phyloP scores from a whole-genome alignment of 2,113 vertebrate genomes.

The Euleptes europaea region DNA sequence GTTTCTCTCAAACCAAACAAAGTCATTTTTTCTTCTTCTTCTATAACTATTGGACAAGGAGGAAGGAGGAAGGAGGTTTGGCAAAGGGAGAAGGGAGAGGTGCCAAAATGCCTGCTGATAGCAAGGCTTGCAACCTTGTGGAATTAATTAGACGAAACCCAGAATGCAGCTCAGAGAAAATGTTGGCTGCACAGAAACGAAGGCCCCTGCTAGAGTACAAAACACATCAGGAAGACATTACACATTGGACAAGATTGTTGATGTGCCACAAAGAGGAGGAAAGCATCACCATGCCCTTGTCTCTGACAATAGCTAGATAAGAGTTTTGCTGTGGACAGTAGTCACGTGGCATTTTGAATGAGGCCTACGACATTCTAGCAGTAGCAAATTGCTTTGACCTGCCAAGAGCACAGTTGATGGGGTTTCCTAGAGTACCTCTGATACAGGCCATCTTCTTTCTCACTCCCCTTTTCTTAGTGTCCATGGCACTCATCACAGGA shows the following conservation, averaged over 20 bases:
- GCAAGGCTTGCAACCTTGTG: not conserved
- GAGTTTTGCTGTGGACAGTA: fast-evolving
- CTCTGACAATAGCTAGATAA: not conserved
- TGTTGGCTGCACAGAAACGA: not conserved
- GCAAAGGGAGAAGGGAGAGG: not conserved
- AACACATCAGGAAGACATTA: not conserved
- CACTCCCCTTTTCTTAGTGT: not conserved
- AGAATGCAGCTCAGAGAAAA: not conserved
- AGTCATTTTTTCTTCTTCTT: conserved; percentile 30
- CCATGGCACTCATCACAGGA: not conserved
- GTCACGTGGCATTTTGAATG: not conserved
- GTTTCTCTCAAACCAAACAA: not conserved
- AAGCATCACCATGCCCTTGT: not conserved
- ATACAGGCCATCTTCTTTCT: not conserved
- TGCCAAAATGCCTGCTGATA: not conserved
- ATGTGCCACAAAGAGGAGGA: fast-evolving
- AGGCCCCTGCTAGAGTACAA: not conserved
- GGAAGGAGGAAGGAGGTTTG: conserved; percentile 13
- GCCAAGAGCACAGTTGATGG: not conserved
- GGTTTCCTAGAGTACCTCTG: not conserved
- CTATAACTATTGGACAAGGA: conserved; percentile 19
- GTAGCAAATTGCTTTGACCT: not conserved
- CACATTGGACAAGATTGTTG: not conserved
- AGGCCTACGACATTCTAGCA: not conserved
- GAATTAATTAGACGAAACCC: conserved; percentile 15